A percentile compares a stretch with the other conserved stretches of the same genome.
Conservation (phyloP, 2,113 vertebrate genomes). For the Malurus elegans region DNA sequence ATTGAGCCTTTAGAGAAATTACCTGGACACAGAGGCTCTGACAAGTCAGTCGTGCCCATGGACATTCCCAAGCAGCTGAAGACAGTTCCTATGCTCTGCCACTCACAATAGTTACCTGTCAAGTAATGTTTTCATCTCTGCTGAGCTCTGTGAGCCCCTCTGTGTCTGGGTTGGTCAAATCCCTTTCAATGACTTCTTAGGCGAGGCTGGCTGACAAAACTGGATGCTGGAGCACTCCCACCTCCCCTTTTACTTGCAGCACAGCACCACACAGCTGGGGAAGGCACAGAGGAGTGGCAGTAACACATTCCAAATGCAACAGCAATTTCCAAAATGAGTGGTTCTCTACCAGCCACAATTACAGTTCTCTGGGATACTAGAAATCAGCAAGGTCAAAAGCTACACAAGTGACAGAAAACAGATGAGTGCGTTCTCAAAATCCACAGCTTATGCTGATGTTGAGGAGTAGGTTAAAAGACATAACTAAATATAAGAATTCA, state of each 20-base stretch:
- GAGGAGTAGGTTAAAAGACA: not conserved
- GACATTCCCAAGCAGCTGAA: not conserved
- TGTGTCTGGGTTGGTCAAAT: not conserved
- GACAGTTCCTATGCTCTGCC: not conserved
- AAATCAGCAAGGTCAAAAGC: slow-evolving; percentile 57
- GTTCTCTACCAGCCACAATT: slow-evolving; percentile 40
- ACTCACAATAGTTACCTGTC: not conserved
- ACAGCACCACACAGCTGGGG: not conserved
- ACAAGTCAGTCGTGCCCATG: not conserved
- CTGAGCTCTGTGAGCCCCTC: not conserved
- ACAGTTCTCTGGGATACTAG: not conserved
- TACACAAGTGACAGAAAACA: slow-evolving; percentile 23
- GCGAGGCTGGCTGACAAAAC: not conserved
- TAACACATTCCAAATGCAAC: slow-evolving; percentile 15
- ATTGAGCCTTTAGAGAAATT: not conserved
- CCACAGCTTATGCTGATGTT: not conserved
- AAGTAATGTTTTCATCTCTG: not conserved
- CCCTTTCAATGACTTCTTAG: not conserved
- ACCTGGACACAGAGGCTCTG: not conserved
- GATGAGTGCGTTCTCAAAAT: slow-evolving; percentile 3
- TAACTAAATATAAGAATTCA: slow-evolving; percentile 5
- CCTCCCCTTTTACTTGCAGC: not conserved
- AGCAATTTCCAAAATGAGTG: slow-evolving; percentile 47
- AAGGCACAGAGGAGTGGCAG: not conserved
- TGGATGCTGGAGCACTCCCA: not conserved